Evolutionary conservation across 2,797 vertebrate genomes (phyloP).

Genomic region (Typhlichthys eigenmanni): DNA sequence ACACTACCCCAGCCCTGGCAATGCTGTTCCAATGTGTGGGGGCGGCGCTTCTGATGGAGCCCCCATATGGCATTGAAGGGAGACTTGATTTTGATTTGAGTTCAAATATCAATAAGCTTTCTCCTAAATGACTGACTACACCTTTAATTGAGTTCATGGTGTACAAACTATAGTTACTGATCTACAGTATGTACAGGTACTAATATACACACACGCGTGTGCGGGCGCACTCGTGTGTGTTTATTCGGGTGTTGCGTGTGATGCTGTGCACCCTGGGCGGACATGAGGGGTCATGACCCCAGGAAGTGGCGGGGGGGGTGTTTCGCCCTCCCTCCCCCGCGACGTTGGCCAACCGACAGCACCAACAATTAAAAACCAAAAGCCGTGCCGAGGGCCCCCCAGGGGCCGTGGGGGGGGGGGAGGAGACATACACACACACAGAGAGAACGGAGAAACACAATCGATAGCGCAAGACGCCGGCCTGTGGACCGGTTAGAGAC

Average conservation of each 20-base stretch:
- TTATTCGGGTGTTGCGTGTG: slow-evolving; percentile 42
- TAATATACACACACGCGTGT: slow-evolving; percentile 10
- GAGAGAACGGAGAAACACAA: slow-evolving; percentile 60
- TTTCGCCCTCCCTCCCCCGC: slow-evolving; percentile 58
- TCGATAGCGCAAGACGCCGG: slow-evolving; percentile 63
- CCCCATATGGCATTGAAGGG: too few species aligned
- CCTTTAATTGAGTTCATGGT: too few species aligned
- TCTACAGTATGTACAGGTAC: too few species aligned
- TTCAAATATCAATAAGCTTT: too few species aligned
- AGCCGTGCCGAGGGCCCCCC: slow-evolving; percentile 33
- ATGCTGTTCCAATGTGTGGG: too few species aligned
- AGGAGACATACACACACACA: too few species aligned
- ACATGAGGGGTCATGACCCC: slow-evolving; percentile 59
- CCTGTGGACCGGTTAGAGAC: slow-evolving; percentile 72
- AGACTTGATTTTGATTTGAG: too few species aligned
- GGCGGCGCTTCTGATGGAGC: too few species aligned
- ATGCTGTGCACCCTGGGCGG: slow-evolving; percentile 38
- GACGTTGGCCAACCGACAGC: slow-evolving; percentile 68
- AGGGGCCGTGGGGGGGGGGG: slow-evolving; percentile 47
- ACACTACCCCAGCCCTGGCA: too few species aligned
- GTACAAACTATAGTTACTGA: too few species aligned
- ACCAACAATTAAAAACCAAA: slow-evolving; percentile 71
- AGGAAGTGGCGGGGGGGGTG: slow-evolving; percentile 30
- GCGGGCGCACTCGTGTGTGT: slow-evolving; percentile 30
- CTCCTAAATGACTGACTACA: too few species aligned